Percentiles rank a stretch among this genome's conserved stretches.
These are phyloP conservation scores for Emydura subglobosa DNA, from an alignment of 2,113 vertebrate genomes.

Conservation along the genomic window DNA sequence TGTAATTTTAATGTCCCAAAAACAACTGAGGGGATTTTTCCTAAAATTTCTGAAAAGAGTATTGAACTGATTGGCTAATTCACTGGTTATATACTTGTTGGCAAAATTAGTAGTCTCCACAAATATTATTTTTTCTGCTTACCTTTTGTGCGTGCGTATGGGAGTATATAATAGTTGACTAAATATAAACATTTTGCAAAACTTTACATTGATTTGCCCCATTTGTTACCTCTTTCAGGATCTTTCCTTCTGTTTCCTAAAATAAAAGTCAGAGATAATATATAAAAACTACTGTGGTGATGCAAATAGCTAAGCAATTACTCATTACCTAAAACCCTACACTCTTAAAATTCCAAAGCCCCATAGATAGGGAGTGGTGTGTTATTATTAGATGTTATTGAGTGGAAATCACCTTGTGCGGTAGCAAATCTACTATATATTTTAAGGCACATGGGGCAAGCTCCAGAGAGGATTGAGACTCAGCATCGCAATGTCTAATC, in stretches of 20 bases:
- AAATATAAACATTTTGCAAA: neutral
- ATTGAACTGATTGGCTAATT: neutral
- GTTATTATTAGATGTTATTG: neutral
- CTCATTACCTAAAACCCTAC: neutral
- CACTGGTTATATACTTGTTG: neutral
- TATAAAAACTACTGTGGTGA: neutral
- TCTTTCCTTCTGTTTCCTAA: neutral
- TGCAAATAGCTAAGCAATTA: neutral
- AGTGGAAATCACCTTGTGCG: neutral
- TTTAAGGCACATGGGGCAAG: neutral
- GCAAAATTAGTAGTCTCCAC: neutral
- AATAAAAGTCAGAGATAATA: neutral
- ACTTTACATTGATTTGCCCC: neutral
- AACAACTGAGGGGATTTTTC: too few species aligned
- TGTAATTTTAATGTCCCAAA: too few species aligned
- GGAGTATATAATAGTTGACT: too few species aligned
- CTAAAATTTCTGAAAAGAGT: neutral
- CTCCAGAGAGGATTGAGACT: neutral
- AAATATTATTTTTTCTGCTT: neutral
- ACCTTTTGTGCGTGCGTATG: neutral
- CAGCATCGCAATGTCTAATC: neutral
- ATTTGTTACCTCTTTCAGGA: neutral
- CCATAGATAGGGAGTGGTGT: neutral
- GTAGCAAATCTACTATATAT: neutral
- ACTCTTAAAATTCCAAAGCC: neutral